Base-by-base conservation (phyloP, 2,113 vertebrate species). In the Lampris incognitus region DNA sequence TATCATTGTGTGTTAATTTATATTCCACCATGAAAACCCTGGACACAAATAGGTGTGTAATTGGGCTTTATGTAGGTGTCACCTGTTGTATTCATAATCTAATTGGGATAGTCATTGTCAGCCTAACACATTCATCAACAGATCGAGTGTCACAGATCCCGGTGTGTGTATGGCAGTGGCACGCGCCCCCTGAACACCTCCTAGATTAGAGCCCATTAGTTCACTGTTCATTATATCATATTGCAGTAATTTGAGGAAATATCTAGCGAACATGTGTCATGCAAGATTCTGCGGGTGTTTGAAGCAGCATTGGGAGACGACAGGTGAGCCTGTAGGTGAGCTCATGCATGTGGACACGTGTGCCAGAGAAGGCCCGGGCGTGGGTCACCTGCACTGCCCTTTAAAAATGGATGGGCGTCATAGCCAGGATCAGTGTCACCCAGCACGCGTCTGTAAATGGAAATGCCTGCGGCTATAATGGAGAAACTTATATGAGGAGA, bases 361-460 rank as follows among this genome's bases (percentile, higher is more conserved):
- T 90, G 81, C 83, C 75, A 76, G 61, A 68, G 57, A 65, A 72
- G 75, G 83, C 81, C 24, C 87, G 86, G 71, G 75, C 81, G 87
- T 86, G 84, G 88, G 83, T 92, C 88, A 86, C 87, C 86, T 89
- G 89, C 64, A 60, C 78, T 64, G 10, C 77, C 86, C 76, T 93
- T 94, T 93, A 95, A 94, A 95, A 93, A 94, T 94, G 89, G 85
- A 94, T 95, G 92, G 91, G 93, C 93, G 78, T 93, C 90, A 42
- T 74, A 48, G 66, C 9, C 48, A 69, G 89, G 92, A 92, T 94
- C 91, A 48, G 83, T 94, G 90, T 93, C 94, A 88, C 79, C 72
- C 83, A 1, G 89, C 93, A 92, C 90, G 84, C 74, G 91, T 88
- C 84, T 73, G 69, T 87, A 82, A 83, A 78, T 74, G 77, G 73